phyloP scores from a whole-genome alignment of 2,797 vertebrate species.

The Paguma larvata region DNA sequence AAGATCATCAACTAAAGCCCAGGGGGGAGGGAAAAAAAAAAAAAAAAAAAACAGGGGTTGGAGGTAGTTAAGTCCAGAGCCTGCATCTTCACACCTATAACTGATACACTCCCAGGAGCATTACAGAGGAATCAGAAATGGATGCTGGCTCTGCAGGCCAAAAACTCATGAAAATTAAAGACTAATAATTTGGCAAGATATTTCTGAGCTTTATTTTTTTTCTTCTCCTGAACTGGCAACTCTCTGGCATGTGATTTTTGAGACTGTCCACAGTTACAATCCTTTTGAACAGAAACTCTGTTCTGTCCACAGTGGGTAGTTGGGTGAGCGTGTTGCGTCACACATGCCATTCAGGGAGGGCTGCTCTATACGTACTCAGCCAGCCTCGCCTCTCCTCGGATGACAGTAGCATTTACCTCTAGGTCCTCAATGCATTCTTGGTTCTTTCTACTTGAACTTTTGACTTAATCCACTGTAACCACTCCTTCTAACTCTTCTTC shows the following conservation, averaged over 20 bases:
- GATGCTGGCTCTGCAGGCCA: neutral
- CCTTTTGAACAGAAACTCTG: neutral
- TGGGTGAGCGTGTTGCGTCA: neutral
- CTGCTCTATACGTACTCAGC: neutral
- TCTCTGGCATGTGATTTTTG: neutral
- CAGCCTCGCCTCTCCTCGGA: neutral
- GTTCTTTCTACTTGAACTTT: neutral
- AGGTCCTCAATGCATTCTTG: neutral
- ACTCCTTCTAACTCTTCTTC: neutral
- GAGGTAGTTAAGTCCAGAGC: neutral
- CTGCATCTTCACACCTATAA: conserved; percentile 40
- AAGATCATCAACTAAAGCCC: conserved; percentile 60
- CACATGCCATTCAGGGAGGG: neutral
- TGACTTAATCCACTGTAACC: neutral
- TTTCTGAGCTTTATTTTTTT: neutral
- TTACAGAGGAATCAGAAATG: neutral
- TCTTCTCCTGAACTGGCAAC: neutral
- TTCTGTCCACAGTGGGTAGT: neutral
- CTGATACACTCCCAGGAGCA: neutral
- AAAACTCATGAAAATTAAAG: neutral
- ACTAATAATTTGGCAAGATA: neutral
- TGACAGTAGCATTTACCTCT: neutral
- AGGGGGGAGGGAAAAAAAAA: neutral
- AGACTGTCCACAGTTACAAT: neutral
- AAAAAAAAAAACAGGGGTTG: neutral